A percentile compares a stretch with the other conserved stretches of the same genome.
Evolutionary conservation across 2,888 invertebrate species (phyloP).

Genomic region (Agonopterix alstromeriana): DNA sequence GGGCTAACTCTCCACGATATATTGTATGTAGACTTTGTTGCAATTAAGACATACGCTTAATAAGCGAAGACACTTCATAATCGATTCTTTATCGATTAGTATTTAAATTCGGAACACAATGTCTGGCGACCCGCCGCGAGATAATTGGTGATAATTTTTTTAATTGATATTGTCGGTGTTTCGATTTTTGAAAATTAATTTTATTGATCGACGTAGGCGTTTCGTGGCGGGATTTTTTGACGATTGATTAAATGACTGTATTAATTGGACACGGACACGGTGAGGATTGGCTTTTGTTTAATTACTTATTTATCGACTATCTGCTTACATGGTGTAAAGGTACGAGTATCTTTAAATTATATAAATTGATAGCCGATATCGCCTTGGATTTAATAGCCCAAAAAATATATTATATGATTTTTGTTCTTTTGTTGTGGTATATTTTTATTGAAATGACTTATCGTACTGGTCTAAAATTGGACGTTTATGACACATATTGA

Average conservation of each 20-base stretch:
- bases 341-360: too few relatives aligned
- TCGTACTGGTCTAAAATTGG: too few relatives aligned
- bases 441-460: too few relatives aligned
- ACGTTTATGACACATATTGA: too few relatives aligned
- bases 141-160: slow-evolving; percentile 60
- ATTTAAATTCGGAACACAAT: slow-evolving; percentile 56
- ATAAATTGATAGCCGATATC: too few relatives aligned
- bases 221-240: slow-evolving; percentile 6
- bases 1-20: slow-evolving; percentile 36
- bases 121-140: slow-evolving; percentile 45
- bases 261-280: slow-evolving; percentile 16
- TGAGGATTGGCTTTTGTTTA: slow-evolving; percentile 9
- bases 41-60: slow-evolving; percentile 57
- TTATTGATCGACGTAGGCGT: slow-evolving; percentile 18
- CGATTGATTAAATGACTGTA: slow-evolving; percentile 18
- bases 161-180: slow-evolving; percentile 44
- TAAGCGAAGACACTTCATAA: slow-evolving; percentile 21
- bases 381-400: too few relatives aligned
- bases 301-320: slow-evolving; percentile 12
- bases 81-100: slow-evolving; percentile 42
- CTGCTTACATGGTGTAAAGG: neutral
- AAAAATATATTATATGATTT: too few relatives aligned
- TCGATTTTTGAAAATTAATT: slow-evolving; percentile 22
- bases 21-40: slow-evolving; percentile 31
- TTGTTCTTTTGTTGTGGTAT: too few relatives aligned